phyloP scores from a whole-genome alignment of 2,113 vertebrate species.

The Eulemur macaco region DNA sequence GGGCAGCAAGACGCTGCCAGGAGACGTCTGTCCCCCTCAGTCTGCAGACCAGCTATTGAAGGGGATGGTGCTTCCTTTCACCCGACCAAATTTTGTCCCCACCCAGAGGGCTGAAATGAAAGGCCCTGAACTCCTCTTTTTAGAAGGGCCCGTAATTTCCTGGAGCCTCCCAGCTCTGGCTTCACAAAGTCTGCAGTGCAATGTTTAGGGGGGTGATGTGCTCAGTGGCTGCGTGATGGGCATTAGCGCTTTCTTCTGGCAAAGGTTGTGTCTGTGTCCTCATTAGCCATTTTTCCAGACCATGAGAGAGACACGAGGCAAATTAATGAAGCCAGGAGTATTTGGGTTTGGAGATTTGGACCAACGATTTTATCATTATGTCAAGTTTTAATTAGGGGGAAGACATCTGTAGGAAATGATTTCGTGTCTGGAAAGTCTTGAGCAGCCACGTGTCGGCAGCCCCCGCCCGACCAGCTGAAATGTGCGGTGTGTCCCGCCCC shows the following conservation, averaged over 20 bases:
- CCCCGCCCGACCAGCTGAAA: rapidly evolving
- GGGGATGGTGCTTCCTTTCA: too few species aligned
- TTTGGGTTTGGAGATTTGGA: neutral
- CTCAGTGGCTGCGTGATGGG: conserved; percentile 35
- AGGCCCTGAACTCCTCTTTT: neutral
- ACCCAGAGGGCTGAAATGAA: neutral
- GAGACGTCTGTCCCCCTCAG: neutral
- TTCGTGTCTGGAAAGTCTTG: neutral
- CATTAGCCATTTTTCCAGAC: neutral
- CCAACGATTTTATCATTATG: neutral
- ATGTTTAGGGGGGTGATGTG: conserved; percentile 70
- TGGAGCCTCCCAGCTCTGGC: neutral
- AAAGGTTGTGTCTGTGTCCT: neutral
- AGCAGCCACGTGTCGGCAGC: rapidly evolving
- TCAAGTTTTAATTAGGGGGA: neutral
- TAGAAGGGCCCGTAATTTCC: neutral
- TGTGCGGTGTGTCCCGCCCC: neutral
- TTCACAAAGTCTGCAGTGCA: neutral
- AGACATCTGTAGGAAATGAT: neutral
- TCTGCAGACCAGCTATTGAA: neutral
- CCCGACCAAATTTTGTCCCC: neutral
- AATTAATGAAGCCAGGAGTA: neutral
- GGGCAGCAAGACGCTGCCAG: rapidly evolving
- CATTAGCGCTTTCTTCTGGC: neutral
- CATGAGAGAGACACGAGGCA: neutral